These are phyloP conservation scores for Microtus obscurus DNA, from an alignment of 2,797 vertebrate species.

Conservation along the genomic window DNA sequence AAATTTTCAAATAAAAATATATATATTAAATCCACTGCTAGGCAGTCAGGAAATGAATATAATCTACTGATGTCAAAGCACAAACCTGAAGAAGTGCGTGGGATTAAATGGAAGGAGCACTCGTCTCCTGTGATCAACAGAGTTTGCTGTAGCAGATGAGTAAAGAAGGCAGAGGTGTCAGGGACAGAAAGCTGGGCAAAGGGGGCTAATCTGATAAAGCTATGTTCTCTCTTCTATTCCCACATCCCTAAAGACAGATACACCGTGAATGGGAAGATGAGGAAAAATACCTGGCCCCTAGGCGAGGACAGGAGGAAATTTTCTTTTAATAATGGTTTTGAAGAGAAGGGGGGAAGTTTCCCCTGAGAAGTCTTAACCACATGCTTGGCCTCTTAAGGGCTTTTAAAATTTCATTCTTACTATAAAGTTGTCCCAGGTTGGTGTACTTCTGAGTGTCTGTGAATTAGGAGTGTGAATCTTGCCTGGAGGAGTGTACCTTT, in stretches of 20 bases:
- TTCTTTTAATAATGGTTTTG: conserved; percentile 45
- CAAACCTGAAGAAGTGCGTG: background rate
- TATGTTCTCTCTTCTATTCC: background rate
- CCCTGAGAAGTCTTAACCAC: background rate
- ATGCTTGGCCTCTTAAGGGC: background rate
- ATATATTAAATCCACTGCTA: background rate
- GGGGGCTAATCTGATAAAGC: background rate
- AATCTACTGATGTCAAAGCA: background rate
- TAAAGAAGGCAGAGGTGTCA: background rate
- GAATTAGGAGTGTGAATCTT: background rate
- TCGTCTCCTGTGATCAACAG: background rate
- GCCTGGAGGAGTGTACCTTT: background rate
- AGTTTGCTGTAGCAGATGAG: background rate
- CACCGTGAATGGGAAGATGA: background rate
- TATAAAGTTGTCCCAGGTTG: background rate
- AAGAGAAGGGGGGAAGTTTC: background rate
- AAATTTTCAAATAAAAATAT: too few species aligned
- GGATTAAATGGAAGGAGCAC: background rate
- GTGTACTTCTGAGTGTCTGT: background rate
- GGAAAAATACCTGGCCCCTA: background rate
- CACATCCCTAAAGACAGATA: background rate
- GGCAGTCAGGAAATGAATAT: conserved; percentile 23
- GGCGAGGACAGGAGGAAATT: background rate
- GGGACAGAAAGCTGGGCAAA: background rate
- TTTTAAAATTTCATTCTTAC: conserved; percentile 44